Conservation (phyloP, 2,113 vertebrate genomes). For the Perognathus longimembris region DNA sequence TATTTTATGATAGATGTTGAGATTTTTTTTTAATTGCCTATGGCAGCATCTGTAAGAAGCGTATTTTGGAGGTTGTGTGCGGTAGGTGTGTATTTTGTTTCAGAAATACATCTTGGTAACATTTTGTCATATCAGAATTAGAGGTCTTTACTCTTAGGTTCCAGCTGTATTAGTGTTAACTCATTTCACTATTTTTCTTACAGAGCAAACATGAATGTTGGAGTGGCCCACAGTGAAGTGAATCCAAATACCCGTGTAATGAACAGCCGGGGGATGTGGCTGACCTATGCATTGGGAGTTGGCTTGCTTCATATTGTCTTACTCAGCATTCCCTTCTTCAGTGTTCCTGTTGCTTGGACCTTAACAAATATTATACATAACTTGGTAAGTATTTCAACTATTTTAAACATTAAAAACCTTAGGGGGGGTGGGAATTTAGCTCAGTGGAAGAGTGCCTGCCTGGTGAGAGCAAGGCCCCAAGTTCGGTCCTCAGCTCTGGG, state of each 20-base stretch:
- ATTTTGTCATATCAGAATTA: constrained; percentile 38
- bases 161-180: constrained; percentile 5
- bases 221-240: constrained; percentile 98
- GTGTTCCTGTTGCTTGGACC: constrained; percentile 97
- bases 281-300: constrained; percentile 95
- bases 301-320: constrained; percentile 98
- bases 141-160: not conserved
- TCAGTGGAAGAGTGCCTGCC: too few relatives aligned
- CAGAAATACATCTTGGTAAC: not conserved
- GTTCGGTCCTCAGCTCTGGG: too few relatives aligned
- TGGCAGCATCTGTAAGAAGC: not conserved
- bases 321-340: constrained; percentile 98
- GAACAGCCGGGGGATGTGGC: constrained; percentile 99
- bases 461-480: too few relatives aligned
- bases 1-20: not conserved
- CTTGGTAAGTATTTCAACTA: constrained; percentile 90
- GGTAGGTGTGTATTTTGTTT: not conserved
- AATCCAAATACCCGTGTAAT: constrained; percentile 98
- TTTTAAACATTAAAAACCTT: not conserved
- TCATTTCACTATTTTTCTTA: constrained; percentile 68
- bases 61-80: not conserved
- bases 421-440: too few relatives aligned
- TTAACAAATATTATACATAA: constrained; percentile 99
- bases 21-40: not conserved
- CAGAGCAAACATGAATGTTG: constrained; percentile 95